Base-by-base conservation (phyloP, 2,113 vertebrate genomes). In the Urocitellus parryii region DNA sequence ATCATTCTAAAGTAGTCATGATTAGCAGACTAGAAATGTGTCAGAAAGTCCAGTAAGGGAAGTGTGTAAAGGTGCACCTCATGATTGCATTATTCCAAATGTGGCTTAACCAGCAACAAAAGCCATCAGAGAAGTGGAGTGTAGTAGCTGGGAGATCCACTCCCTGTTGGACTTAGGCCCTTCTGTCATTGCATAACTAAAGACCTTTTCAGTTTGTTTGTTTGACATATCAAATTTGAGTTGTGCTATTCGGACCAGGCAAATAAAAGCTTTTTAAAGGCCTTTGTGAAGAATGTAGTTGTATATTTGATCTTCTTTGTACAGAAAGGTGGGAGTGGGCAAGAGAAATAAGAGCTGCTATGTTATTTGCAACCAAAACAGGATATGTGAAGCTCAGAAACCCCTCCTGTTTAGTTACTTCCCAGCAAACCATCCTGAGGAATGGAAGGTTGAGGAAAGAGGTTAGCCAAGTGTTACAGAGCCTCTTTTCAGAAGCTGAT, bases 171-270 rank as follows among this genome's bases (percentile, higher is more conserved):
- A 98, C 98, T 97, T 97, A 90, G 96, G 81, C 96, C 96, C 51
- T 96, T 95, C 79, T 81, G 27, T 90, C 92, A 65, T 98, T 98
- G 96, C 96, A 81, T 97, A 98, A 98, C 96, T 94, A 85, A 94
- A 89, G 95, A 51, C 88, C 90, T 97, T 96, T 97, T 97, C 82
- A 85, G 93, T 96, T 94, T 96, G 97, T 98, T 97, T 97, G 93
- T 92, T 96, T 97, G 96, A 67, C 92, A 34, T 96, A 97, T 97
- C 97, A 95, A 92, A 96, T 98, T 97, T 96, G 94, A 95, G 87
- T 90, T 95, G 90, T 96, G 94, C 92, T 94, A 68, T 96, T 94
- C 18, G 27, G 90, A 79, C 81, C 77, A 95, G 73, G 74, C 84
- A 98, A 96, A 97, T 96, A 97, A 97, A 95, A 88, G 83, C 90